phyloP scores from a whole-genome alignment of 2,888 invertebrate species.

The Ligdia adustata region DNA sequence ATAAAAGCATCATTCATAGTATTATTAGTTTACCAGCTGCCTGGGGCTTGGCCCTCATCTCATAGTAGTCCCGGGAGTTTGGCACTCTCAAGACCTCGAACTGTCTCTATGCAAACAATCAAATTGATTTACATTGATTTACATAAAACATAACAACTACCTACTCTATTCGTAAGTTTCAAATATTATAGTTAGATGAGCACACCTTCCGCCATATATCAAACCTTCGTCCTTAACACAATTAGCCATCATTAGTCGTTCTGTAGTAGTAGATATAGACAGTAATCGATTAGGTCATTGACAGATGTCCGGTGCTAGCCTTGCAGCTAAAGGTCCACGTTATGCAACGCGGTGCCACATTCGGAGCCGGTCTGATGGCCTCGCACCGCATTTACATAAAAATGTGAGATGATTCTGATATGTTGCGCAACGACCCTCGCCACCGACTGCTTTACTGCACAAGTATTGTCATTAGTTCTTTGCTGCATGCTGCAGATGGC shows the following conservation, averaged over 20 bases:
- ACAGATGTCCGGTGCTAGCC: conserved; percentile 26
- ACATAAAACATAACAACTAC: no score
- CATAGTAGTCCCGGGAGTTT: no score
- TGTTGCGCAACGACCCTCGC: conserved; percentile 21
- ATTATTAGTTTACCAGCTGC: neutral
- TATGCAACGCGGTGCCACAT: conserved; percentile 30
- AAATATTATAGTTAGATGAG: no score
- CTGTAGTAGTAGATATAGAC: conserved; percentile 3
- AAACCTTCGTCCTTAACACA: conserved; percentile 8
- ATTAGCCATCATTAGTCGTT: conserved; percentile 3
- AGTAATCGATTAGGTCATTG: conserved; percentile 26
- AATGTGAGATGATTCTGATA: conserved; percentile 26
- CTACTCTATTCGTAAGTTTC: no score
- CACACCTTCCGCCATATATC: neutral
- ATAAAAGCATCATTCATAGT: neutral
- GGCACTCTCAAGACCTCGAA: no score
- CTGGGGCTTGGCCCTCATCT: neutral
- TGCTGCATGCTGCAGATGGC: no score
- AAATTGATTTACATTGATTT: no score
- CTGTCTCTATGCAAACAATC: no score
- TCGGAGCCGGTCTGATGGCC: conserved; percentile 29
- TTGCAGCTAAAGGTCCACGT: conserved; percentile 25
- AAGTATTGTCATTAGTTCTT: no score
- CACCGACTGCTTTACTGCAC: no score
- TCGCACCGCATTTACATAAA: conserved; percentile 36